These are phyloP conservation scores for Ovis canadensis DNA, from an alignment of 2,113 vertebrate genomes.

Conservation along the genomic window DNA sequence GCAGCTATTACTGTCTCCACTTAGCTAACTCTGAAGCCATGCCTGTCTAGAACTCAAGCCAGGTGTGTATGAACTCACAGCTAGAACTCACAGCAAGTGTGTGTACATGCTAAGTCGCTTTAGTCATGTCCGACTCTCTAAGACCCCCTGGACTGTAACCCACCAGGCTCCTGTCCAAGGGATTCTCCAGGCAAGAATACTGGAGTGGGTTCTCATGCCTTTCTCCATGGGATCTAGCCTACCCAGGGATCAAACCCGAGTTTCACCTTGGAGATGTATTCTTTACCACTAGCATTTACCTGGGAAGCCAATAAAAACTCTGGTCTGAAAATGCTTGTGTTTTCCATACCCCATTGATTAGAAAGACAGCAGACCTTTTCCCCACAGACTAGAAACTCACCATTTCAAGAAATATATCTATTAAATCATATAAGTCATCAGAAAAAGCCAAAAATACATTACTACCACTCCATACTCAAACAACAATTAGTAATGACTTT, in stretches of 20 bases:
- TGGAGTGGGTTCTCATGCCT: not conserved
- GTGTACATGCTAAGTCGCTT: not conserved
- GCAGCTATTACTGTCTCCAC: not conserved
- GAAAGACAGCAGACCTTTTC: not conserved
- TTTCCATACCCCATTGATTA: not conserved
- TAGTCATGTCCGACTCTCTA: not conserved
- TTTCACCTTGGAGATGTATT: not conserved
- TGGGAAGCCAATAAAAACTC: not conserved
- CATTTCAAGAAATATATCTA: not conserved
- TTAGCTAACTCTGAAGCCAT: not conserved
- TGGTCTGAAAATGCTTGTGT: not conserved
- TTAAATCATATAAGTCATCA: not conserved
- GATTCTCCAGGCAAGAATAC: not conserved
- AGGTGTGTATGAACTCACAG: too few species aligned
- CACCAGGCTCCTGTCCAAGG: not conserved
- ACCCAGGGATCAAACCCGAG: not conserved
- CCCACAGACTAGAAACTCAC: not conserved
- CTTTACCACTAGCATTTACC: not conserved
- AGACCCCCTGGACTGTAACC: not conserved
- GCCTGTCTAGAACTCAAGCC: not conserved
- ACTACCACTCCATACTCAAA: not conserved
- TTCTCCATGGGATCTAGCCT: not conserved
- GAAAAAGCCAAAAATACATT: not conserved
- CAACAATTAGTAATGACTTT: not conserved
- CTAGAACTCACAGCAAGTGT: too few species aligned